phyloP scores from a whole-genome alignment of 2,797 vertebrate species.

The Parotocinclus haroldoi region DNA sequence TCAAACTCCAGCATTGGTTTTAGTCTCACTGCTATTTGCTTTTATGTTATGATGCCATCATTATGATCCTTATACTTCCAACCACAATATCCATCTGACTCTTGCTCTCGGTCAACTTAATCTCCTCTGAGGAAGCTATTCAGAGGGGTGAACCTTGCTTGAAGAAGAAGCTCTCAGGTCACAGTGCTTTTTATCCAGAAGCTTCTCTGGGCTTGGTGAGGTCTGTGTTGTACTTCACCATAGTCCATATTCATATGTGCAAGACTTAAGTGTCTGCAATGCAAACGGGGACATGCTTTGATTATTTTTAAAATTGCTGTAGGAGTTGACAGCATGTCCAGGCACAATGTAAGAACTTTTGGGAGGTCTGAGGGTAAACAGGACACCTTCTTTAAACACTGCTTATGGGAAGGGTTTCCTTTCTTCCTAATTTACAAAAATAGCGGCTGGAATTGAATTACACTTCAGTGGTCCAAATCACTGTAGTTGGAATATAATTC shows the following conservation, averaged over 20 bases:
- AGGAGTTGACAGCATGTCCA: slow-evolving; percentile 32
- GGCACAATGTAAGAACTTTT: slow-evolving; percentile 23
- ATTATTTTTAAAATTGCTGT: slow-evolving; percentile 26
- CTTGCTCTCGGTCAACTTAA: slow-evolving; percentile 28
- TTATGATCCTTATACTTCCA: slow-evolving; percentile 4
- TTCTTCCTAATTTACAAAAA: no score
- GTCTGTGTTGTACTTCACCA: slow-evolving; percentile 31
- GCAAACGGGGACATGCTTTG: slow-evolving; percentile 20
- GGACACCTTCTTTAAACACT: slow-evolving; percentile 6
- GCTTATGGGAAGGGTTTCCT: no score
- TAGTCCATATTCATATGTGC: slow-evolving; percentile 12
- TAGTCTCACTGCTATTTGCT: no score
- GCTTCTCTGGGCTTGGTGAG: slow-evolving; percentile 37
- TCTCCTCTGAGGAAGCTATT: slow-evolving; percentile 1
- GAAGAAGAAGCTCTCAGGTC: slow-evolving; percentile 26
- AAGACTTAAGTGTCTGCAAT: slow-evolving; percentile 30
- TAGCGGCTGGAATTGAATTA: no score
- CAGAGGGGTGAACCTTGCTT: slow-evolving; percentile 19
- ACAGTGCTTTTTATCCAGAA: slow-evolving; percentile 38
- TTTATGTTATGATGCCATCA: background rate
- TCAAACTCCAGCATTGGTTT: no score
- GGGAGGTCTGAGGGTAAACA: slow-evolving; percentile 13
- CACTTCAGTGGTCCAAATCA: no score
- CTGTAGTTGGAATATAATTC: no score
- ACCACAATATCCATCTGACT: slow-evolving; percentile 5